These are phyloP conservation scores for Poecilia wingei DNA, from an alignment of 2,797 vertebrate species.

Conservation along the genomic window DNA sequence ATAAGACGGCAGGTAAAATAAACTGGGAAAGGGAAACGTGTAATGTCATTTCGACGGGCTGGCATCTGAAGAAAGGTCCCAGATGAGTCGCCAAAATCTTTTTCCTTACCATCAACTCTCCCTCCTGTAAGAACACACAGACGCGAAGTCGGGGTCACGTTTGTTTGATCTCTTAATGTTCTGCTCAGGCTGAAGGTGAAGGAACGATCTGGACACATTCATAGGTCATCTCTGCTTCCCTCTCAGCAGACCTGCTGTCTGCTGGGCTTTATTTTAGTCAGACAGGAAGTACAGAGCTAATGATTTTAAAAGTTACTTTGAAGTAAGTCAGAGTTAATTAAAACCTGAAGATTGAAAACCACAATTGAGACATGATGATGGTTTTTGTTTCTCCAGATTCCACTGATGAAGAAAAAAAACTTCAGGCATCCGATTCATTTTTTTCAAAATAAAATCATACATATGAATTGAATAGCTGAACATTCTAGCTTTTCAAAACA, in stretches of 20 bases:
- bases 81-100: slow-evolving; percentile 59
- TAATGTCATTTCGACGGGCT: slow-evolving; percentile 69
- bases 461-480: background rate
- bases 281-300: slow-evolving; percentile 31
- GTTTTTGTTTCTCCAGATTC: background rate
- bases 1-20: slow-evolving; percentile 75
- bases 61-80: slow-evolving; percentile 74
- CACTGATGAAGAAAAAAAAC: background rate
- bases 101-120: slow-evolving; percentile 1
- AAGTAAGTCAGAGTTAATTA: slow-evolving; percentile 27
- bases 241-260: slow-evolving; percentile 29
- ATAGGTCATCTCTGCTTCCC: slow-evolving; percentile 65
- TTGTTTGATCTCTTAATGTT: slow-evolving; percentile 76
- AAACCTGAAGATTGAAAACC: slow-evolving; percentile 13
- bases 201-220: slow-evolving; percentile 45
- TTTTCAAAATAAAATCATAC: background rate
- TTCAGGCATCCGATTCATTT: background rate
- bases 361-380: background rate
- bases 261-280: slow-evolving; percentile 46
- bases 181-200: slow-evolving; percentile 53
- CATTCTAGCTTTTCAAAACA: no score
- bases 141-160: slow-evolving; percentile 13
- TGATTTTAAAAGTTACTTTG: slow-evolving; percentile 16
- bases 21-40: slow-evolving; percentile 59
- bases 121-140: slow-evolving; percentile 26